Evolutionary conservation across 2,888 invertebrate genomes (phyloP).

Genomic region (Andrena fulva): DNA sequence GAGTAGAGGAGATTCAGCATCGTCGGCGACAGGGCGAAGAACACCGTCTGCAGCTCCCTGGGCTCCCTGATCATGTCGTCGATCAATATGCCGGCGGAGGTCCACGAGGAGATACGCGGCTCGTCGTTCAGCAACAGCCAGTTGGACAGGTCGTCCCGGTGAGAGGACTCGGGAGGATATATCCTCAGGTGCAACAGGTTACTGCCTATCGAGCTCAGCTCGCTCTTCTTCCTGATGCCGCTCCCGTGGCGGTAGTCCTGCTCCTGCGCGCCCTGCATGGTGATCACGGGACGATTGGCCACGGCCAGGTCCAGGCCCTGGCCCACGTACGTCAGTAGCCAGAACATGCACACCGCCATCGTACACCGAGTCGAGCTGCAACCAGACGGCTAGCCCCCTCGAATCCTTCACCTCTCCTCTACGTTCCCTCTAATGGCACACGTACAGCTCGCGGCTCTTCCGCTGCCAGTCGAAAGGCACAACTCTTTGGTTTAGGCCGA

Average conservation of each 20-base stretch:
- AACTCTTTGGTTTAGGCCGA: conserved; percentile 66
- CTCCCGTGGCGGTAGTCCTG: conserved; percentile 70
- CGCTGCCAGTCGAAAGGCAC: conserved; percentile 67
- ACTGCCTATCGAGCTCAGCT: conserved; percentile 61
- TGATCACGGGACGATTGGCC: conserved; percentile 77
- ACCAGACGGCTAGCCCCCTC: neutral
- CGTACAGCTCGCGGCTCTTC: conserved; percentile 17
- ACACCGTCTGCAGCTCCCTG: conserved; percentile 63
- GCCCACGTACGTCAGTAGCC: conserved; percentile 82
- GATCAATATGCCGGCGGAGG: conserved; percentile 61
- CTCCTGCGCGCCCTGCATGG: conserved; percentile 68
- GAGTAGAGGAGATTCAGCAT: conserved; percentile 82
- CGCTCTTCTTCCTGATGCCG: conserved; percentile 67
- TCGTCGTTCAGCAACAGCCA: conserved; percentile 78
- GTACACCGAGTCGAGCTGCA: conserved; percentile 33
- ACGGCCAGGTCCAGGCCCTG: conserved; percentile 81
- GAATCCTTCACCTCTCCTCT: neutral
- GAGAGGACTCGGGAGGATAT: conserved; percentile 64
- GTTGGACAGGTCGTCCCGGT: conserved; percentile 71
- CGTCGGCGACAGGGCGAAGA: conserved; percentile 79
- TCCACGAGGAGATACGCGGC: conserved; percentile 67
- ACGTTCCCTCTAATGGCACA: neutral
- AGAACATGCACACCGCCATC: conserved; percentile 82
- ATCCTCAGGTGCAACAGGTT: conserved; percentile 72
- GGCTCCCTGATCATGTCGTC: conserved; percentile 66